phyloP scores from a whole-genome alignment of 2,113 vertebrate species.

The Calyptomena viridis region DNA sequence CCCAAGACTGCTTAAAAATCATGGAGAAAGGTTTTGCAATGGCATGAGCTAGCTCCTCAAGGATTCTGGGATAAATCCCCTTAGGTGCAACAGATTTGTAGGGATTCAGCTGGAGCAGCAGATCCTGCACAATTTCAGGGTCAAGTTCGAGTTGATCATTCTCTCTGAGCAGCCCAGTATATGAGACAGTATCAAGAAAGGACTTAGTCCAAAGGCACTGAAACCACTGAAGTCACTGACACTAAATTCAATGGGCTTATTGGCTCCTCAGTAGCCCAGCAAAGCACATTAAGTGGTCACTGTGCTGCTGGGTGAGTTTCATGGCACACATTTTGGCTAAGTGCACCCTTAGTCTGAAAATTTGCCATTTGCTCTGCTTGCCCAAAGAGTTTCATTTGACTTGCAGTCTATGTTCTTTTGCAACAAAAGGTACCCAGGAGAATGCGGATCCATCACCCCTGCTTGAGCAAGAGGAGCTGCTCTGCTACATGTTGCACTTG shows the following conservation, averaged over 20 bases:
- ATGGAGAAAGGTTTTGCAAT: too few species aligned
- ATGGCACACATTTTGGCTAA: not conserved
- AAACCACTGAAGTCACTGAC: not conserved
- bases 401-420: not conserved
- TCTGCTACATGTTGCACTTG: accelerated
- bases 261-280: not conserved
- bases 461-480: not conserved
- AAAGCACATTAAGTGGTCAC: accelerated
- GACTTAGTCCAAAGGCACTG: not conserved
- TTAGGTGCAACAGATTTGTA: too few species aligned
- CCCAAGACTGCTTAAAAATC: too few species aligned
- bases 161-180: not conserved
- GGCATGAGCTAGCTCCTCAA: too few species aligned
- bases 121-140: too few species aligned
- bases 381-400: not conserved
- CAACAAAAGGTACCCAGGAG: not conserved
- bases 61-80: too few species aligned
- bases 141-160: too few species aligned
- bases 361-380: not conserved
- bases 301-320: not conserved
- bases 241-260: not conserved
- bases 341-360: not conserved
- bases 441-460: accelerated
- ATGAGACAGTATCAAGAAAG: not conserved
- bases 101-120: too few species aligned